A percentile compares a stretch with the other conserved stretches of the same genome.
Evolutionary conservation across 2,797 vertebrate genomes (phyloP).

Genomic region (Mormyrus hasselquistii): DNA sequence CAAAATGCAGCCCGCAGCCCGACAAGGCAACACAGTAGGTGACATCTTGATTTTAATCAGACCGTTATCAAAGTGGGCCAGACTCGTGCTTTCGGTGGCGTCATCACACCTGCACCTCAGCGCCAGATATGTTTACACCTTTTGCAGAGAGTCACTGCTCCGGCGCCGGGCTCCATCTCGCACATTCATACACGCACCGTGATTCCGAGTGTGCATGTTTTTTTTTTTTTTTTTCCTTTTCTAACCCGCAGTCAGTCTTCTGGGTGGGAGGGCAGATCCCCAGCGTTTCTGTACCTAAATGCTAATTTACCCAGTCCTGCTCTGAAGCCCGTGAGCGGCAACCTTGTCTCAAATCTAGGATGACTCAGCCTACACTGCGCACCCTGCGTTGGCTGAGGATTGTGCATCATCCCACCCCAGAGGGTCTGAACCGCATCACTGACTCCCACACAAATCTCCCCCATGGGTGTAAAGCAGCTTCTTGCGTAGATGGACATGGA

Average conservation of each 20-base stretch:
- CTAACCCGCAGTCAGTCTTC: neutral
- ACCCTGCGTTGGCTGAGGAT: neutral
- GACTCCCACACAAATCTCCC: neutral
- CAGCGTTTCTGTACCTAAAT: neutral
- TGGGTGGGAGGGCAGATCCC: neutral
- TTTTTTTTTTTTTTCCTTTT: neutral
- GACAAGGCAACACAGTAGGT: neutral
- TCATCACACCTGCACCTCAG: neutral
- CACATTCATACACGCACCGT: neutral
- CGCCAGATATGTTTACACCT: neutral
- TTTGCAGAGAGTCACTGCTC: neutral
- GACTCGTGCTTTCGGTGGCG: neutral
- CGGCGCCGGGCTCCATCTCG: neutral
- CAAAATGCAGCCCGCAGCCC: neutral
- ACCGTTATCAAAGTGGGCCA: neutral
- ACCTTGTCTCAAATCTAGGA: neutral
- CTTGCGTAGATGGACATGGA: neutral
- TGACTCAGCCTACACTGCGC: neutral
- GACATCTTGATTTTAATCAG: neutral
- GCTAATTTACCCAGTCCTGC: neutral
- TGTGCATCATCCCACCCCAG: neutral
- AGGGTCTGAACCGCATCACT: neutral
- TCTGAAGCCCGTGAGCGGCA: neutral
- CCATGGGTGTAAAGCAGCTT: neutral
- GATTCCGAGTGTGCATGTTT: neutral